phyloP scores from a whole-genome alignment of 2,113 vertebrate genomes.

The Pimephales promelas region DNA sequence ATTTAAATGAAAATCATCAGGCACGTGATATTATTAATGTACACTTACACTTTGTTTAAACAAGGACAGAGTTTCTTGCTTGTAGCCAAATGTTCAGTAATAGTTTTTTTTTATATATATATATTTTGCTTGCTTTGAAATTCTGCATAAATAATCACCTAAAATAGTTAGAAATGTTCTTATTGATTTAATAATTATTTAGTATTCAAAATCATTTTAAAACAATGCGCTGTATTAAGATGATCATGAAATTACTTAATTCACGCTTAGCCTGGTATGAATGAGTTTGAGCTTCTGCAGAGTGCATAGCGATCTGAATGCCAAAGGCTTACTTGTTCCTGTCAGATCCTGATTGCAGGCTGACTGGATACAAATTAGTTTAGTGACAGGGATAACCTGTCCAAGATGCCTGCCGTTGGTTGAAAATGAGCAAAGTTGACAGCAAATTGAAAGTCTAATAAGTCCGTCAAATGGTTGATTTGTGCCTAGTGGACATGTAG shows the following conservation, averaged over 20 bases:
- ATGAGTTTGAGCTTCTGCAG: conserved; percentile 43
- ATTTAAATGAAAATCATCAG: conserved; percentile 33
- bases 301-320: conserved; percentile 41
- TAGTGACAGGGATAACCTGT: conserved; percentile 90
- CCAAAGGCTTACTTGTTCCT: conserved; percentile 67
- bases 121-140: background rate
- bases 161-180: background rate
- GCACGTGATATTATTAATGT: conserved; percentile 8
- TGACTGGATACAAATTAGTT: conserved; percentile 93
- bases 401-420: conserved; percentile 84
- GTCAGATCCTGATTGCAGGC: conserved; percentile 83
- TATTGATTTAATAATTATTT: background rate
- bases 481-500: conserved; percentile 81
- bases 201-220: background rate
- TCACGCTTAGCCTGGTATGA: conserved; percentile 38
- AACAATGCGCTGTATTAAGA: background rate
- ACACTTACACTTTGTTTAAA: background rate
- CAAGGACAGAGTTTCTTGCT: conserved; percentile 37
- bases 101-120: conserved; percentile 34
- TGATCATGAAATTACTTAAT: background rate
- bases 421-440: conserved; percentile 96
- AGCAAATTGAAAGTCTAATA: conserved; percentile 93
- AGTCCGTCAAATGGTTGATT: conserved; percentile 92
- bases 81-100: background rate
- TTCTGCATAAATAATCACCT: background rate